Evolutionary conservation across 1,140 invertebrate species (phyloP), one percentile per base, ranked within the genome.

Genomic region (Bombus picipes): DNA sequence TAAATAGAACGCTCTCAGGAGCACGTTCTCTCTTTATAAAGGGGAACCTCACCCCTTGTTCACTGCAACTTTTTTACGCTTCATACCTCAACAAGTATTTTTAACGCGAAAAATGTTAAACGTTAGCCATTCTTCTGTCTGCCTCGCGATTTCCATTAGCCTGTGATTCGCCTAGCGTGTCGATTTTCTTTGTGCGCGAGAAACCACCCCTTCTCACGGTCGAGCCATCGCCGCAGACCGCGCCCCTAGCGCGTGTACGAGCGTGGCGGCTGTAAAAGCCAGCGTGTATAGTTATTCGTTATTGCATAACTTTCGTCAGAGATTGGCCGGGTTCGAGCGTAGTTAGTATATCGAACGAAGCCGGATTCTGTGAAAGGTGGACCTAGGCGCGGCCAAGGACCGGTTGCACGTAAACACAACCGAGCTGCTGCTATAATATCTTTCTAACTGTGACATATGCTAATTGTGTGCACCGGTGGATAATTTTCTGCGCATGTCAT

Each of bases 351-450:
- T 39, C 68, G 65, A 83, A 57, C 39, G 79, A 82, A 75, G 77
- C 62, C 41, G 62, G 57, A 78, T 89, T 89, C 79, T 77, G 85
- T 89, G 88, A 89, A 89, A 89, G 88, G 88, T 89, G 81, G 88
- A 76, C 65, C 86, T 84, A 89, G 85, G 81, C 80, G 85, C 84
- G 85, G 85, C 76, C 76, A 86, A 83, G 77, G 75, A 89, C 81
- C 76, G 85, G 47, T 53, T 22, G 18, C 1, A 53, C 47, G 47
- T 53, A 53, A 53, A 53, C 47, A 53, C 47, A 53, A 53, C 47
- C 18, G 47, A 53, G 47, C 47, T 22, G 18, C 47, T 53, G 47
- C 47, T 13, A 47, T 47, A 6, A 53, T 53, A 53, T 53, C 47
- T 53, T 53, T 53, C 47, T 53, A 53, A 53, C 47, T 53, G 47